These are phyloP conservation scores for Myotis daubentonii DNA, from an alignment of 2,797 vertebrate genomes.

Conservation along the genomic window DNA sequence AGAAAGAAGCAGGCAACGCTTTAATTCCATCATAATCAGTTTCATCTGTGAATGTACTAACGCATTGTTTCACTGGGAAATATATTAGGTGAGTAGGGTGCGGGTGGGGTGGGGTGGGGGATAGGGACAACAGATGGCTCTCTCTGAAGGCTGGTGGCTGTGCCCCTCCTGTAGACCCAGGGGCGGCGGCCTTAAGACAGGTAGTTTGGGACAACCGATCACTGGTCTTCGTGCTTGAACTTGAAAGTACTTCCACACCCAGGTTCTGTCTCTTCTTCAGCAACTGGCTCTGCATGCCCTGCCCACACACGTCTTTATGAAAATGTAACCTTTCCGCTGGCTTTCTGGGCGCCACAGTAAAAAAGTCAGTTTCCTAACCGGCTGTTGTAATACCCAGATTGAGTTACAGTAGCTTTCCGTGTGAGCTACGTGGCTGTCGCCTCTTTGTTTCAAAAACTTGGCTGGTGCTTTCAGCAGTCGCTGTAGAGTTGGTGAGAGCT, in stretches of 20 bases:
- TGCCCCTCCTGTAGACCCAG: neutral
- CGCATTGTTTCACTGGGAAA: constrained; percentile 3
- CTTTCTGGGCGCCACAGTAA: neutral
- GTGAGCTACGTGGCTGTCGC: neutral
- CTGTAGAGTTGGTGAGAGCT: constrained; percentile 48
- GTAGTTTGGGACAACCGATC: neutral
- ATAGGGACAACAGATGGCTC: neutral
- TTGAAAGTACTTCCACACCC: neutral
- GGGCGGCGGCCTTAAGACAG: neutral
- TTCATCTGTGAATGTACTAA: constrained; percentile 55
- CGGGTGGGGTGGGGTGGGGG: neutral
- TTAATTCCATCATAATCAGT: constrained; percentile 71
- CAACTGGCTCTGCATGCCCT: neutral
- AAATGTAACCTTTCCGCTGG: constrained; percentile 60
- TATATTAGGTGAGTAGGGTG: neutral
- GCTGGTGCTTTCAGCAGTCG: constrained; percentile 17
- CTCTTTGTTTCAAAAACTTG: constrained; percentile 65
- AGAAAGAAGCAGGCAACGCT: constrained; percentile 22
- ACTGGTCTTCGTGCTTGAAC: neutral
- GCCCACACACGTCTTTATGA: constrained; percentile 29
- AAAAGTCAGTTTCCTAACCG: neutral
- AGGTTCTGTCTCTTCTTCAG: neutral
- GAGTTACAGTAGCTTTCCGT: constrained; percentile 6
- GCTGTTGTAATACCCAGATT: neutral
- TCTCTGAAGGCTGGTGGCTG: neutral